Evolutionary conservation across 2,888 invertebrate species (phyloP).

Genomic region (Pseudanteris insignis): DNA sequence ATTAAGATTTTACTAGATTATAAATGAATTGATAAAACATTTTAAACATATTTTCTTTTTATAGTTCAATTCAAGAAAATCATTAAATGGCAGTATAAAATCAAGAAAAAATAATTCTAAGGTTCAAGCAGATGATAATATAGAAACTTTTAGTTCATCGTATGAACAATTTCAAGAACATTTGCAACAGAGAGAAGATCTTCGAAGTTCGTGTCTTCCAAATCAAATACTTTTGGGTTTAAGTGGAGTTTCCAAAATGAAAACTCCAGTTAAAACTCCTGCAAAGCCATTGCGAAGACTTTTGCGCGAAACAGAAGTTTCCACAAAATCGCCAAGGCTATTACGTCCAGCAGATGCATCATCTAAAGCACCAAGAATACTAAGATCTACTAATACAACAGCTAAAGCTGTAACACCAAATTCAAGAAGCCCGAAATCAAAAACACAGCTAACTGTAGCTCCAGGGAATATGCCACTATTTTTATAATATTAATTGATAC

Average conservation of each 20-base stretch:
- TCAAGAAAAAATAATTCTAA: constrained; percentile 29
- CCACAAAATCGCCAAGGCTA: constrained; percentile 40
- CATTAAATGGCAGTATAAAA: constrained; percentile 12
- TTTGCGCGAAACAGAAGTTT: constrained; percentile 42
- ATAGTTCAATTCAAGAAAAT: constrained; percentile 17
- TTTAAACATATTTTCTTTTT: constrained; percentile 3
- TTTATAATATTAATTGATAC: constrained; percentile 19
- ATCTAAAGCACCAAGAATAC: constrained; percentile 15
- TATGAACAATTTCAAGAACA: constrained; percentile 67
- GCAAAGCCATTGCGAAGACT: constrained; percentile 57
- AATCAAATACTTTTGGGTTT: constrained; percentile 56
- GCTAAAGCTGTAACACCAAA: constrained; percentile 13
- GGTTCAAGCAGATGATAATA: background rate
- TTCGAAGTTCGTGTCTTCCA: constrained; percentile 69
- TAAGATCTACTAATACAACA: constrained; percentile 11
- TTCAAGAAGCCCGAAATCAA: constrained; percentile 22
- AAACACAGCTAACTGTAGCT: constrained; percentile 23
- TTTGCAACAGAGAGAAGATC: constrained; percentile 68
- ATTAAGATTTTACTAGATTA: no score
- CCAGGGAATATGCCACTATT: constrained; percentile 36
- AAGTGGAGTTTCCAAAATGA: constrained; percentile 49
- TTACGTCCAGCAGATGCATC: constrained; percentile 14
- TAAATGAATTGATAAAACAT: no score
- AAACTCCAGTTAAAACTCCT: constrained; percentile 53
- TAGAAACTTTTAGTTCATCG: constrained; percentile 44